Base-by-base conservation (phyloP, 2,888 invertebrate genomes). In the Dysmachus trigonus region DNA sequence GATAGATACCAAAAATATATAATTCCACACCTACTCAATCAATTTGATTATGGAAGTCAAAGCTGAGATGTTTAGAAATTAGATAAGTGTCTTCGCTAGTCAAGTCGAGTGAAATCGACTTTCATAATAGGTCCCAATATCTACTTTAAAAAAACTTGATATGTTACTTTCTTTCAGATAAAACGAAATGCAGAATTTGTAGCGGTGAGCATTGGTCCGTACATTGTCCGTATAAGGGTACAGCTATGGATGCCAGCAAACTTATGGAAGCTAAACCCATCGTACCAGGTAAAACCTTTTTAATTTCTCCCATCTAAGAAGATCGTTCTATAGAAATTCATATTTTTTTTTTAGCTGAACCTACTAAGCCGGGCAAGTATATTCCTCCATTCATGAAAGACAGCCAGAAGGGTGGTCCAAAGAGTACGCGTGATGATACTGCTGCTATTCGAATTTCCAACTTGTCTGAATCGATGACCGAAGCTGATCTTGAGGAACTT, bases 161-260 rank as follows among this genome's bases (percentile, higher is more conserved):
- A 38, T 7, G 41, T 73, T 73, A 4, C 1, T 76, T 51, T 77
- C 51, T 47, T 30, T 33, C 74, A 88, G 88, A 93, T 88, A 90
- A 93, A 92, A 93, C 89, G 88, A 97, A 96, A 91, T 98, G 98
- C 90, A 95, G 98, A 92, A 96, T 95, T 87, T 98, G 98, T 92
- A 96, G 96, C 90, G 97, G 98, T 85, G 99, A 99, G 91, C 99
- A 99, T 94, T 99, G 99, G 98, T 98, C 99, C 47, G 95, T 98
- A 62, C 97, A 97, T 90, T 99, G 99, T 94, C 99, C 99, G 0
- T 99, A 97, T 94, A 99, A 98, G 93, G 98, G 98, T 90, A 97
- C 97, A 0, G 95, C 95, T 89, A 93, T 96, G 90, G 95, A 95
- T 85, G 95, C 95, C 88, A 93, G 94, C 86, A 95, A 95, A 91